Evolutionary conservation across 2,113 vertebrate genomes (phyloP), one percentile per base, ranked within the genome.

Genomic region (Chaetodon auriga): DNA sequence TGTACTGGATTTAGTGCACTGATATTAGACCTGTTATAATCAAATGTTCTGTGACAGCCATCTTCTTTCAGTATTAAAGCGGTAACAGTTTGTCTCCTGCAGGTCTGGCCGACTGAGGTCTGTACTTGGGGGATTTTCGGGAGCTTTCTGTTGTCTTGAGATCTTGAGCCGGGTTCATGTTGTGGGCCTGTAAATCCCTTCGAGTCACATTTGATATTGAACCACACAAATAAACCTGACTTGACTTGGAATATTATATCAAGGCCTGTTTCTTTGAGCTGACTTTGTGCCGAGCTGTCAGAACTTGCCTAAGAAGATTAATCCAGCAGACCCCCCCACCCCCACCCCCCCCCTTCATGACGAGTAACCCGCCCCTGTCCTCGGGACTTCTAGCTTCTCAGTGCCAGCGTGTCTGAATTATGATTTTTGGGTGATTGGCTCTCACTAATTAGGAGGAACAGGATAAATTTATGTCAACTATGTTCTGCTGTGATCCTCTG

Each of bases 221-320:
- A 48, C 48, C 45, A 45, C 36, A 48, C 25, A 66, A 78, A 55
- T 45, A 48, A 54, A 65, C 15, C 68, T 41, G 38, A 76, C 58
- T 54, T 75, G 36, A 75, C 80, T 84, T 25, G 49, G 68, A 78
- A 82, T 70, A 35, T 1, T 12, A 55, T 38, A 76, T 81, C 69
- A 78, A 79, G 69, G 74, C 62, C 58, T 23, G 13, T 51, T 79
- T 21, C 58, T 87, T 7, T 1, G 35, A 81, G 63, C 78, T 84
- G 51, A 68, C 68, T 75, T 77, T 73, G 61, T 75, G 48, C 25
- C 12, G 12, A 35, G 77, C 82, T 82, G 68, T 82, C 68, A 78
- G 23, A 86, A 78, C 46, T n/a, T 21, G 46, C 35, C 45, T 57
- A 18, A 81, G 69, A 80, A 81, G 68, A 78, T 79, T 73, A 78